Evolutionary conservation across 2,888 invertebrate species (phyloP).

Genomic region (Eudasyphora cyanicolor): DNA sequence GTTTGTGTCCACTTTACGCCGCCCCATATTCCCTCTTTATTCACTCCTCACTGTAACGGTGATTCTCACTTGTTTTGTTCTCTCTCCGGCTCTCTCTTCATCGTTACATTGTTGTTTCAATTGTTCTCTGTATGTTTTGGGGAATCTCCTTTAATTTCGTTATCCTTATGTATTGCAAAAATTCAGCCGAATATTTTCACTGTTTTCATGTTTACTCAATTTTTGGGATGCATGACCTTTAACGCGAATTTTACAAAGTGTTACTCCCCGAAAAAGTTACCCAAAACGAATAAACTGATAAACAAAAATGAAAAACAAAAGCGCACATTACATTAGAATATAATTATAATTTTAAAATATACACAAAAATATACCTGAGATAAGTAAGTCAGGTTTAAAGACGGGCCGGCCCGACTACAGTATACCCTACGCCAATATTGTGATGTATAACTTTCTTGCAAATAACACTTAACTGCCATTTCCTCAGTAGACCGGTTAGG

Average conservation of each 20-base stretch:
- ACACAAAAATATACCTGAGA: too few relatives aligned
- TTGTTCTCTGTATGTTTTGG: slow-evolving; percentile 4
- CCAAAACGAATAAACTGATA: neutral
- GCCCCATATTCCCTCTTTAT: neutral
- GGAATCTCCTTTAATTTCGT: neutral
- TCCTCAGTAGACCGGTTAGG: too few relatives aligned
- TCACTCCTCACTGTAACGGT: too few relatives aligned
- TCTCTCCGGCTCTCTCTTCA: neutral
- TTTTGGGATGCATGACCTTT: slow-evolving; percentile 50
- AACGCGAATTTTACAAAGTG: neutral
- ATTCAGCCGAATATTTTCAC: neutral
- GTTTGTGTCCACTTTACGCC: neutral
- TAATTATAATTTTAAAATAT: too few relatives aligned
- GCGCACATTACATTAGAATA: too few relatives aligned
- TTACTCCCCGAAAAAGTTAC: neutral
- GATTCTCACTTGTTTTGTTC: too few relatives aligned
- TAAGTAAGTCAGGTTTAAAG: too few relatives aligned
- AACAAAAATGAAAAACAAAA: too few relatives aligned
- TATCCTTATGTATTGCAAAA: neutral
- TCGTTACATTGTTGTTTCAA: neutral
- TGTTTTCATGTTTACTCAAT: neutral
- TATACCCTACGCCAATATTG: too few relatives aligned
- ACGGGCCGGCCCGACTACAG: too few relatives aligned
- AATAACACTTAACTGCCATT: too few relatives aligned
- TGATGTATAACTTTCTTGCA: too few relatives aligned